Evolutionary conservation across 2,113 vertebrate species (phyloP).

Genomic region (Meles meles): DNA sequence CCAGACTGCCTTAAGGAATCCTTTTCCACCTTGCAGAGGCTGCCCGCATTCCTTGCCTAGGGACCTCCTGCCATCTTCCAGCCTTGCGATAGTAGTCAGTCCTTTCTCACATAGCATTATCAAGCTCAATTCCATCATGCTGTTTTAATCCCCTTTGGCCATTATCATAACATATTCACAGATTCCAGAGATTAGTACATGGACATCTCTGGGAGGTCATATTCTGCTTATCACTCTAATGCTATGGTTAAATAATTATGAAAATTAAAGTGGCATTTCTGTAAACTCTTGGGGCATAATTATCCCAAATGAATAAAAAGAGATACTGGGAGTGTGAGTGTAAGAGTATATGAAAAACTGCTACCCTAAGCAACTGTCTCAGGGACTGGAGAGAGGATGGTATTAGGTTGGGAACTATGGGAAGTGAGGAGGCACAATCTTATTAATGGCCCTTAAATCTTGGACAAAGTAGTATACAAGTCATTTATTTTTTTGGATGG

Average conservation of each 20-base stretch:
- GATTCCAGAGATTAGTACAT: neutral
- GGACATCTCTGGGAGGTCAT: neutral
- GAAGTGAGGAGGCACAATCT: neutral
- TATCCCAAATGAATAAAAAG: neutral
- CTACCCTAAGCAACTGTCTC: neutral
- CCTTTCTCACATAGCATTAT: neutral
- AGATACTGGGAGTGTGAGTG: neutral
- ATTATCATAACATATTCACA: neutral
- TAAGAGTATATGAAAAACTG: neutral
- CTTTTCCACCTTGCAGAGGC: neutral
- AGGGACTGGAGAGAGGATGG: too few relatives aligned
- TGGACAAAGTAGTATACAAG: neutral
- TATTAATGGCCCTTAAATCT: neutral
- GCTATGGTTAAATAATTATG: neutral
- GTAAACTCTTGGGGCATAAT: neutral
- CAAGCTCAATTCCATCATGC: neutral
- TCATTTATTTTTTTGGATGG: neutral
- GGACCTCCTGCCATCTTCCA: neutral
- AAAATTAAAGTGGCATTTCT: neutral
- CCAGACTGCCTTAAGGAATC: neutral
- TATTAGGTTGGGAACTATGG: neutral
- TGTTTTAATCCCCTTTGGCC: neutral
- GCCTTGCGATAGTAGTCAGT: neutral
- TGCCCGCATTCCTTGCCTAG: neutral
- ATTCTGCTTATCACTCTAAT: neutral